A percentile compares a stretch with the other conserved stretches of the same genome.
These are phyloP conservation scores for Pheosia tremula DNA, from an alignment of 2,888 invertebrate genomes.

Conservation along the genomic window DNA sequence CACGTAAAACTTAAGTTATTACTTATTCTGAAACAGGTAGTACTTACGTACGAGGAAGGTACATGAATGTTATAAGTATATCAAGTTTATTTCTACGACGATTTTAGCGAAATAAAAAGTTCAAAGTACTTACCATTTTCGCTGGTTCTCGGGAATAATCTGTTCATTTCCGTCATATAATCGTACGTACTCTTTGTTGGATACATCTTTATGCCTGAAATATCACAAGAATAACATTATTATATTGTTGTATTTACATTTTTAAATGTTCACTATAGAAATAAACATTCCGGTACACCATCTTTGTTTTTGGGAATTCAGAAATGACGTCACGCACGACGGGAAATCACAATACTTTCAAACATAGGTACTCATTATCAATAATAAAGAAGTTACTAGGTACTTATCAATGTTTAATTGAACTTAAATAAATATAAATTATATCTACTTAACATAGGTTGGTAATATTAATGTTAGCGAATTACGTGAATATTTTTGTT, in stretches of 20 bases:
- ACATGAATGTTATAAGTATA: not conserved
- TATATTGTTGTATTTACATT: conserved; percentile 30
- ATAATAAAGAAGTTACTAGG: no score
- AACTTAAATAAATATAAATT: no score
- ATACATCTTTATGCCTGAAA: conserved; percentile 53
- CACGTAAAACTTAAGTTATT: not conserved
- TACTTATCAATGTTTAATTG: no score
- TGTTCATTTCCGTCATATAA: conserved; percentile 59
- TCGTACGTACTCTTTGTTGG: conserved; percentile 56
- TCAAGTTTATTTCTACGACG: not conserved
- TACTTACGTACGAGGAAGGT: no score
- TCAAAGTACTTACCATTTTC: conserved; percentile 57
- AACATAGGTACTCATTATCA: no score
- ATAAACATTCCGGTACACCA: conserved; percentile 13
- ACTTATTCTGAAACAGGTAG: no score
- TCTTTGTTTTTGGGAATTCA: conserved; percentile 23
- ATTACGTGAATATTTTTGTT: no score
- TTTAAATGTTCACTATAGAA: conserved; percentile 13
- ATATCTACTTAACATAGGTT: no score
- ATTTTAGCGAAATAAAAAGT: not conserved
- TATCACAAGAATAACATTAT: conserved; percentile 28
- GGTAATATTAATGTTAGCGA: no score
- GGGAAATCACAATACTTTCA: no score
- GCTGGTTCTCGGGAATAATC: conserved; percentile 50
- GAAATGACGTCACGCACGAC: conserved; percentile 13